Base-by-base conservation (phyloP, 1,140 invertebrate species). In the Drosophila tsacasi region DNA sequence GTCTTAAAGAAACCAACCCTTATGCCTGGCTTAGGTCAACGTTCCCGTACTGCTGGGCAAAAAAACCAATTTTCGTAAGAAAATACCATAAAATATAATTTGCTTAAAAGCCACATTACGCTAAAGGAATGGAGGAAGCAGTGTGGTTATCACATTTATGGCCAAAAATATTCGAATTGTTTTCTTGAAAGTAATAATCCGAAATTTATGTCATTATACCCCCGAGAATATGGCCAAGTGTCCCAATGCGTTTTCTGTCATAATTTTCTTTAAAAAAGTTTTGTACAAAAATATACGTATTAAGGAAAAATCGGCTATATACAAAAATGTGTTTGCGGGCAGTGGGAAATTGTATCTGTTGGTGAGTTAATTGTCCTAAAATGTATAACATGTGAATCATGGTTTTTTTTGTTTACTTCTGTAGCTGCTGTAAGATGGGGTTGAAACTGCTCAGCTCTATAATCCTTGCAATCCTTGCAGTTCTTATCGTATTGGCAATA, bases 171-270 rank as follows among this genome's bases (percentile, higher is more conserved):
- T 66, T 67, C 27, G 59, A 81, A 61, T 81, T 76, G 62, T 76
- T 76, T 54, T 60, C 35, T 21, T 17, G 52, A 52, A 66, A 66
- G 49, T 66, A 66, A 71, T 71, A 66, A 30, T 37, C 30, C 37
- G 1, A 63, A 75, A 76, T 57, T 76, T 30, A 76, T 76, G 61
- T 57, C 37, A 65, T 75, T 57, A 75, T 32, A 57, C 58, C 58
- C 69, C 47, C 35, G 71, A 55, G 50, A 60, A 65, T 52, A 50
- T 65, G 47, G n/a, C 12, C 10, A 27, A 72, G 52, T n/a, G 19
- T 50, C 44, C 69, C 67, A 30, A 12, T 9, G 69, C 23, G n/a
- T 39, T 73, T 42, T n/a, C 69, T 23, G 10, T 73, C 67, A 73
- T 59, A 21, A 21, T 69, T 78, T 7, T 55, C 7, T 47, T 17